These are phyloP conservation scores for Mormyrus iriodes DNA, from an alignment of 2,113 vertebrate species.

Conservation along the genomic window DNA sequence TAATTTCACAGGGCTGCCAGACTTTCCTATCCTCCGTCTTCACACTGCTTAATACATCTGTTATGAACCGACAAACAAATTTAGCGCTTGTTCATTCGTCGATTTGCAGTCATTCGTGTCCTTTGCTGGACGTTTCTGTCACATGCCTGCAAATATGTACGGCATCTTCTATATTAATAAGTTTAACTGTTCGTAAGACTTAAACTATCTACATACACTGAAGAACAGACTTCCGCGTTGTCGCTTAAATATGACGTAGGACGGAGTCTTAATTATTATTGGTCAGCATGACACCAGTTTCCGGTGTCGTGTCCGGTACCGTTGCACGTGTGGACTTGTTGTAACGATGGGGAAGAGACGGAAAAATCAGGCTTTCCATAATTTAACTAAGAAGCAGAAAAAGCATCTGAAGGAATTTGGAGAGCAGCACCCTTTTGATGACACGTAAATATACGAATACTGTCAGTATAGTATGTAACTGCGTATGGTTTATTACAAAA, in stretches of 20 bases:
- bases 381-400: slow-evolving; percentile 80
- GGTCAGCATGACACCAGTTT: background rate
- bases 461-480: slow-evolving; percentile 18
- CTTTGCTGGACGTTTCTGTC: background rate
- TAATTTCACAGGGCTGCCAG: background rate
- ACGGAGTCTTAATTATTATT: background rate
- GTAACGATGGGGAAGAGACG: slow-evolving; percentile 69
- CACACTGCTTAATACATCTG: background rate
- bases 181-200: background rate
- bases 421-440: slow-evolving; percentile 84
- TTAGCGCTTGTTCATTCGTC: background rate
- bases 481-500: background rate
- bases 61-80: background rate
- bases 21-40: background rate
- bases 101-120: background rate
- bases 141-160: background rate
- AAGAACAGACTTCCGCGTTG: too few relatives aligned
- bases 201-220: too few relatives aligned
- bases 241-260: slow-evolving; percentile 1
- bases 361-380: slow-evolving; percentile 48
- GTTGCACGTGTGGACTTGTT: background rate
- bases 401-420: slow-evolving; percentile 85
- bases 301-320: background rate
- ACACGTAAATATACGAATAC: slow-evolving; percentile 59
- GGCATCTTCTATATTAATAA: background rate